Evolutionary conservation across 2,113 vertebrate species (phyloP).

Genomic region (Chloebia gouldiae): DNA sequence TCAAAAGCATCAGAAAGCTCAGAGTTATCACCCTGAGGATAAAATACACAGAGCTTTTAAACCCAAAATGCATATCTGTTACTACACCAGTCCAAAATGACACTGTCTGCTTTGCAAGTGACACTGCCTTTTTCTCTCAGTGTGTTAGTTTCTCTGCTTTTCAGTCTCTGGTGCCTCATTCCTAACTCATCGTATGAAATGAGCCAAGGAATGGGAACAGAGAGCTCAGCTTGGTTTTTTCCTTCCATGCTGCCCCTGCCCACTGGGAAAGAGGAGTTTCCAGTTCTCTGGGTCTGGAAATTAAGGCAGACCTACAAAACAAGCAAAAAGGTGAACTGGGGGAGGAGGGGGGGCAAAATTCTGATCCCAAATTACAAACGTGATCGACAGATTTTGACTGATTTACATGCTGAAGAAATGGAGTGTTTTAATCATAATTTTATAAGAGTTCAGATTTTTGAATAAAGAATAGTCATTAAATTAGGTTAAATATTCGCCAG

Average conservation of each 20-base stretch:
- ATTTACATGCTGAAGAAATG: background rate
- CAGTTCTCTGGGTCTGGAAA: background rate
- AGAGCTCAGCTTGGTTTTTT: background rate
- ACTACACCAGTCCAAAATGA: background rate
- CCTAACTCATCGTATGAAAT: background rate
- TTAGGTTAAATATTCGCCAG: background rate
- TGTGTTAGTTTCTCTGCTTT: background rate
- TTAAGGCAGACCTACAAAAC: background rate
- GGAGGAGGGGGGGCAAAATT: background rate
- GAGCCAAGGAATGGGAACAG: background rate
- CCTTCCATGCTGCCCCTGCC: background rate
- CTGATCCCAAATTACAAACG: background rate
- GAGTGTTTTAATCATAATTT: background rate
- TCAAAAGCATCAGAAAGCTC: background rate
- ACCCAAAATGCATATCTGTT: background rate
- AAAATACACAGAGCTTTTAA: constrained; percentile 8
- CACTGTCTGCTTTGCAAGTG: background rate
- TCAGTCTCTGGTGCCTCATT: background rate
- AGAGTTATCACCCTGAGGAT: background rate
- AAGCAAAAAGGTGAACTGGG: background rate
- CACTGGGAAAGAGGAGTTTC: rapidly evolving
- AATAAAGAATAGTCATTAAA: background rate
- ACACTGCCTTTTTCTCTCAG: background rate
- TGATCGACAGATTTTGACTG: background rate
- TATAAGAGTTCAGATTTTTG: background rate